phyloP scores from a whole-genome alignment of 2,797 vertebrate genomes.

The Petrocephalus schoutedeni region DNA sequence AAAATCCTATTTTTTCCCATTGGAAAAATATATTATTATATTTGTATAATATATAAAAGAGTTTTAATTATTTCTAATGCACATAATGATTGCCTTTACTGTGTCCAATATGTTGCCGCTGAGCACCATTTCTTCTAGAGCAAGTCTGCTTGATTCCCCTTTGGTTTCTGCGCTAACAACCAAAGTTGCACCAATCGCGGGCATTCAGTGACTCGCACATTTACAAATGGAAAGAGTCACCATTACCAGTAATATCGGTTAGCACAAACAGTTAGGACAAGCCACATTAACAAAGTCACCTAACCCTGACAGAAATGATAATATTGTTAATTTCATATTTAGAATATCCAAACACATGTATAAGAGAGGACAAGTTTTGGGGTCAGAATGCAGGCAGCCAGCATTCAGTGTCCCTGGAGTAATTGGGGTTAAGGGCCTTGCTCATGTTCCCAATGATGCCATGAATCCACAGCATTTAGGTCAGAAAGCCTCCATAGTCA shows the following conservation, averaged over 20 bases:
- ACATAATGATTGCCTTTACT: not conserved
- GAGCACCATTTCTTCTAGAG: not conserved
- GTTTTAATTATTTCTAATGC: not conserved
- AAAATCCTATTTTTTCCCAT: conserved; percentile 50
- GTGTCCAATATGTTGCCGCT: not conserved
- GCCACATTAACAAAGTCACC: not conserved
- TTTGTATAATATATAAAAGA: conserved; percentile 15
- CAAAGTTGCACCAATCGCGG: not conserved
- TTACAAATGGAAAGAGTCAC: not conserved
- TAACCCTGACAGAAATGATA: not conserved
- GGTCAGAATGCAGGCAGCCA: not conserved
- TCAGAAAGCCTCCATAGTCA: not conserved
- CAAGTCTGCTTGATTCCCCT: not conserved
- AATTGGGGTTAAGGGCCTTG: not conserved
- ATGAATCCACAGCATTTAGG: not conserved
- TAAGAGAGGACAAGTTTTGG: not conserved
- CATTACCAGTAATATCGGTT: not conserved
- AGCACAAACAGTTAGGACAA: not conserved
- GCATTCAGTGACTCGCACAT: not conserved
- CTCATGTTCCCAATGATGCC: not conserved
- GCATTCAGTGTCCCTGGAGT: not conserved
- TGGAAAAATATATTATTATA: conserved; percentile 45
- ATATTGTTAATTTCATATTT: not conserved
- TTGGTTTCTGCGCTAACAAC: not conserved
- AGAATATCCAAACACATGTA: not conserved